phyloP scores from a whole-genome alignment of 1,140 invertebrate genomes.

The Drosophila dunni region DNA sequence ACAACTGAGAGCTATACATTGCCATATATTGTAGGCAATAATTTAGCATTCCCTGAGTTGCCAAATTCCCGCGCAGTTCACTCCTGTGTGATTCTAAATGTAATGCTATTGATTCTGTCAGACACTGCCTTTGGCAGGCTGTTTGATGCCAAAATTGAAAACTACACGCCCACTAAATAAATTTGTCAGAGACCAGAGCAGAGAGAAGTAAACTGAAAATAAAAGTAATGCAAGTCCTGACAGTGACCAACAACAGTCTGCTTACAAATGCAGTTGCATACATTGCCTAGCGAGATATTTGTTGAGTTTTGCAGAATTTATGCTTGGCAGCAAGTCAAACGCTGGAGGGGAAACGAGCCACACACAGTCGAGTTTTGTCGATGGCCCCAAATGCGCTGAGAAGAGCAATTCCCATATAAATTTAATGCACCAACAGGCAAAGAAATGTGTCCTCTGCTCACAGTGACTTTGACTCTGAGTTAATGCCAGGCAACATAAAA shows the following conservation, averaged over 20 bases:
- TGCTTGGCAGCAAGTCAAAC: slow-evolving; percentile 82
- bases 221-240: slow-evolving; percentile 39
- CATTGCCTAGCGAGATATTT: slow-evolving; percentile 63
- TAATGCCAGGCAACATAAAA: slow-evolving; percentile 74
- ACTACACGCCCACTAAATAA: slow-evolving; percentile 78
- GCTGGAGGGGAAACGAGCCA: slow-evolving; percentile 32
- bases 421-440: slow-evolving; percentile 82
- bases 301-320: slow-evolving; percentile 79
- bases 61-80: slow-evolving; percentile 23
- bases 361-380: slow-evolving; percentile 46
- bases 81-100: slow-evolving; percentile 64
- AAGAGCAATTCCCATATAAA: slow-evolving; percentile 78
- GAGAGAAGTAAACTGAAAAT: neutral
- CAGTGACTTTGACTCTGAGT: slow-evolving; percentile 43
- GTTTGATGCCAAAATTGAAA: slow-evolving; percentile 74
- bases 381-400: slow-evolving; percentile 65
- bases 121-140: slow-evolving; percentile 63
- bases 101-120: slow-evolving; percentile 74
- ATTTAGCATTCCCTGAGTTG: slow-evolving; percentile 30
- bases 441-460: slow-evolving; percentile 61
- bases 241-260: slow-evolving; percentile 60
- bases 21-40: no score
- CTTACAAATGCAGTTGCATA: slow-evolving; percentile 4
- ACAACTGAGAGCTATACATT: no score
- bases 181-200: slow-evolving; percentile 56